Evolutionary conservation across 2,888 invertebrate species (phyloP), one percentile per base, ranked within the genome.

Genomic region (Argyresthia goedartella): DNA sequence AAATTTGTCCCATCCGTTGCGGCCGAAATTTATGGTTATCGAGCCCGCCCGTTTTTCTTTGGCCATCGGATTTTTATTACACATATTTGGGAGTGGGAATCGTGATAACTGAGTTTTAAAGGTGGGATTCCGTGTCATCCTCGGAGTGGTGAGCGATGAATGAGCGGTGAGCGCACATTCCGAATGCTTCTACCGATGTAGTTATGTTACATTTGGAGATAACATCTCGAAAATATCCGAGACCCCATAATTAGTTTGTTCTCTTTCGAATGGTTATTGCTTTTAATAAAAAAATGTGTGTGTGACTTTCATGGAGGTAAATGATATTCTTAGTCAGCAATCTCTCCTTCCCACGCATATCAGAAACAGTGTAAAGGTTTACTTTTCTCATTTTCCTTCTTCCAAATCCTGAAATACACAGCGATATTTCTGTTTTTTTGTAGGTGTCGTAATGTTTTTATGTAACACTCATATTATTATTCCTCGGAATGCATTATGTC

Each of bases 1-100:
- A 86, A 85, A 86, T 86, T 86, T 86, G 86, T 86, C 86, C 81
- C 85, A 81, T 85, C 85, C 86, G 81, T 78, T 84, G 77, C 81
- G 78, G 71, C 69, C 70, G 71, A 73, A 84, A 86, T 85, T 86
- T 86, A 86, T 86, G 78, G 76, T 84, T 82, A 84, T 85, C 85
- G 81, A 74, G 70, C 64, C 75, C 75, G 68, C 71, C 75, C 76
- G 81, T 80, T 81, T 78, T 76, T 78, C 77, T 78, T 76, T 63
- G 71, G 65, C 76, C 74, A 74, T 81, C 73, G 73, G 75, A 73
- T 73, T 84, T 86, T 85, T 85, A 84, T 85, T 82, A 73, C 80
- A 67, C 66, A 60, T 58, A 80, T 82, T 84, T 84, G 79, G 77
- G 81, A 85, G 81, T 81, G 81, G 80, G 76, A 78, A 79, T 71